phyloP scores from a whole-genome alignment of 2,888 invertebrate species.

The Thereva nobilitata region DNA sequence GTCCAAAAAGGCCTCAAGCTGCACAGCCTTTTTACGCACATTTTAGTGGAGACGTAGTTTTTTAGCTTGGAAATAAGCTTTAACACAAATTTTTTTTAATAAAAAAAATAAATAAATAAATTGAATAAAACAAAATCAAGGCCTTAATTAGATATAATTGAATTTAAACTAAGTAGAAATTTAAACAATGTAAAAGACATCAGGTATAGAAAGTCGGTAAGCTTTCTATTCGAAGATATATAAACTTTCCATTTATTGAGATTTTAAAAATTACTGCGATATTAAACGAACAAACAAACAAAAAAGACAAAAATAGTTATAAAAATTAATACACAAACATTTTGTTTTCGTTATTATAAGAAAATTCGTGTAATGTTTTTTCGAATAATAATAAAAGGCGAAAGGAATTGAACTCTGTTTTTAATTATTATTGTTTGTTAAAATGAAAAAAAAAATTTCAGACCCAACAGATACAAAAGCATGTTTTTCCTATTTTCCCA shows the following conservation, averaged over 20 bases:
- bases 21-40: conserved; percentile 67
- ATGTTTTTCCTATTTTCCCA: not conserved
- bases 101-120: conserved; percentile 1
- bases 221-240: not conserved
- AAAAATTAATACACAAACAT: conserved; percentile 1
- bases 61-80: conserved; percentile 1
- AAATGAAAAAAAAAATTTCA: not conserved
- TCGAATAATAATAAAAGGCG: no score
- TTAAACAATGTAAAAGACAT: no score
- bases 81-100: conserved; percentile 9
- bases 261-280: conserved; percentile 23
- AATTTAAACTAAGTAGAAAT: conserved; percentile 17
- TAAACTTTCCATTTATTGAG: conserved; percentile 24
- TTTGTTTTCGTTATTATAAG: not conserved
- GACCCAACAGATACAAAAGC: not conserved
- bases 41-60: conserved; percentile 62
- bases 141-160: conserved; percentile 30
- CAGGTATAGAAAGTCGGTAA: no score
- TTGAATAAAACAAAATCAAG: conserved; percentile 12
- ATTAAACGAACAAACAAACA: conserved; percentile 12
- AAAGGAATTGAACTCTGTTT: no score
- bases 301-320: not conserved
- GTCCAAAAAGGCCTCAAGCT: conserved; percentile 63
- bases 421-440: not conserved
- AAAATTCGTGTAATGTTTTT: no score